Percentiles rank a stretch among this genome's conserved stretches.
Evolutionary conservation across 2,888 invertebrate species (phyloP).

Genomic region (Eueremaeus valkanovi): DNA sequence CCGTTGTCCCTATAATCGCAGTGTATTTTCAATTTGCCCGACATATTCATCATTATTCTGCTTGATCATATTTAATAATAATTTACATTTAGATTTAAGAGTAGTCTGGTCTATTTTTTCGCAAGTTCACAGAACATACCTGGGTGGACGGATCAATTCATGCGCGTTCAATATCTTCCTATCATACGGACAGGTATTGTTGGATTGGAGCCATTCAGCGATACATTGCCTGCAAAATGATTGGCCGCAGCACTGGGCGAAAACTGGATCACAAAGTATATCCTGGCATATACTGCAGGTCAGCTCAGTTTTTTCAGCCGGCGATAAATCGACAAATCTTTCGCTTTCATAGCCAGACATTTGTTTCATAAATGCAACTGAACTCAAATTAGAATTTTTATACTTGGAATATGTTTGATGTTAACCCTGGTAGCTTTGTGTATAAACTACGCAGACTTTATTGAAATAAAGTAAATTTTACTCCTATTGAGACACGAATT

Average conservation of each 20-base stretch:
- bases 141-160: not conserved
- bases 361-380: too few relatives aligned
- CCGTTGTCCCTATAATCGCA: constrained; percentile 19
- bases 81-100: not conserved
- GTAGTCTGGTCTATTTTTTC: too few relatives aligned
- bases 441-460: too few relatives aligned
- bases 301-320: constrained; percentile 1
- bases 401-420: too few relatives aligned
- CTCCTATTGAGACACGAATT: too few relatives aligned
- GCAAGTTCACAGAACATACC: not conserved
- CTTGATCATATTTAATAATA: not conserved
- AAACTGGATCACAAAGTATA: not conserved
- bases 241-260: constrained; percentile 22
- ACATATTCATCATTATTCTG: constrained; percentile 13
- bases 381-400: too few relatives aligned
- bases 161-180: not conserved
- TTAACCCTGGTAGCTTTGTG: too few relatives aligned
- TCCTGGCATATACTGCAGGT: constrained; percentile 34
- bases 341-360: constrained; percentile 24
- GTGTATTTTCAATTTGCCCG: constrained; percentile 18
- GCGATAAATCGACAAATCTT: not conserved
- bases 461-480: too few relatives aligned
- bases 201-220: not conserved
- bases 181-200: constrained; percentile 23
- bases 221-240: constrained; percentile 20